Base-by-base conservation (phyloP, 2,113 vertebrate species). In the Phyllostomus discolor region DNA sequence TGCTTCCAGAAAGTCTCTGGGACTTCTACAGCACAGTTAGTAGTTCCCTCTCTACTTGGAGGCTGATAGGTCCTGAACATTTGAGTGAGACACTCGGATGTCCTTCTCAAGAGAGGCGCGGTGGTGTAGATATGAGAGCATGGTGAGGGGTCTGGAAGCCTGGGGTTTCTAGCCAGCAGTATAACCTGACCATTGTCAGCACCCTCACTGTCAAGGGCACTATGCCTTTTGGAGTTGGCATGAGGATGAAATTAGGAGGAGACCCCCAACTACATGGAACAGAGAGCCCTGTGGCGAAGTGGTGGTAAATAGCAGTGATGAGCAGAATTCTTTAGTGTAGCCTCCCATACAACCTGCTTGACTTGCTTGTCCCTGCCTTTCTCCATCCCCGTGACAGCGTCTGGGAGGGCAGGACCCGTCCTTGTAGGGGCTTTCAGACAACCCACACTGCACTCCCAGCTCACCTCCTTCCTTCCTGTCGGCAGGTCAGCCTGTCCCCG, bases 401-500 rank as follows among this genome's bases (percentile, higher is more conserved):
- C 64, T 57, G 67, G 28, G 20, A 35, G 7, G 59, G 16, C 43
- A 70, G 88, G 88, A 7, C 4, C 1, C n/a, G 7, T 6, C 41
- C 15, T 14, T 38, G 48, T 2, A 9, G 62, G 57, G 67, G 28
- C 87, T 43, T 66, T 31, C 52, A 78, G 66, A 50, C 64, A 72
- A 3, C 70, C 54, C 11, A 62, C 15, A 7, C 38, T 48, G 41
- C 12, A 4, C 70, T 38, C 50, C 87, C 10, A 31, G n/a, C 81
- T 90, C 62, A 31, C 10, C 43, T 33, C 67, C 75, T 80, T 82
- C 72, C 81, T 78, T 92, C n/a, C 73, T 76, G 14, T 31, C 0
- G 19, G 54, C 96, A 99, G 99, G 98, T 99, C 92, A 98, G 94
- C 87, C 97, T 99, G 69, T 98, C 97, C 0, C 98, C 98, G 1